Conservation (phyloP, 2,888 invertebrate genomes). For the Carterocephalus palaemon region DNA sequence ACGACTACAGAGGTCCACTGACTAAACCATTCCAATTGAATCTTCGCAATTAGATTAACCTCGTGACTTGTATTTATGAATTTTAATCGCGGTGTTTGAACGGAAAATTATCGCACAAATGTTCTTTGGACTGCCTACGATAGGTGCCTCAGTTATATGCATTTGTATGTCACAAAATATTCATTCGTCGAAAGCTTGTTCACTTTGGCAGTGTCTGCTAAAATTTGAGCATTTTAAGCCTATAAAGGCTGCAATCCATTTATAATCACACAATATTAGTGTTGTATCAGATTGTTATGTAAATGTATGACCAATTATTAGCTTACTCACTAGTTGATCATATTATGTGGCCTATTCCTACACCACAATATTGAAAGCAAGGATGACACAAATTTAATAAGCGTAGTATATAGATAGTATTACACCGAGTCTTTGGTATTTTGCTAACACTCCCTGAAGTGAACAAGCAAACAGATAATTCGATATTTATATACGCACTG, state of each 20-base stretch:
- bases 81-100: conserved; percentile 17
- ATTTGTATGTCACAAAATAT: conserved; percentile 63
- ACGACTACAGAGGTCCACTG: conserved; percentile 40
- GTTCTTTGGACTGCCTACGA: conserved; percentile 42
- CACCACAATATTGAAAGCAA: neutral
- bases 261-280: conserved; percentile 9
- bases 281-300: conserved; percentile 11
- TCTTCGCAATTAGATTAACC: conserved; percentile 37
- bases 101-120: conserved; percentile 55
- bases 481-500: conserved; percentile 46
- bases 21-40: conserved; percentile 65
- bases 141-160: conserved; percentile 53
- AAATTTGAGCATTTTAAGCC: conserved; percentile 18
- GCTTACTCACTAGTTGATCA: conserved; percentile 16
- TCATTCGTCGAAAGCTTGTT: conserved; percentile 28
- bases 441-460: conserved; percentile 21
- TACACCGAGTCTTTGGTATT: conserved; percentile 9
- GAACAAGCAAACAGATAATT: conserved; percentile 17
- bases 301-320: conserved; percentile 17
- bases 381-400: conserved; percentile 9
- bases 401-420: conserved; percentile 14
- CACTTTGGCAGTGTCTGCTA: conserved; percentile 28
- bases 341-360: conserved; percentile 6
- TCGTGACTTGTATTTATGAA: conserved; percentile 30
- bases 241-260: conserved; percentile 16